Percentiles rank a stretch among this genome's conserved stretches.
phyloP scores from a whole-genome alignment of 2,113 vertebrate species.

The Otus sunia region DNA sequence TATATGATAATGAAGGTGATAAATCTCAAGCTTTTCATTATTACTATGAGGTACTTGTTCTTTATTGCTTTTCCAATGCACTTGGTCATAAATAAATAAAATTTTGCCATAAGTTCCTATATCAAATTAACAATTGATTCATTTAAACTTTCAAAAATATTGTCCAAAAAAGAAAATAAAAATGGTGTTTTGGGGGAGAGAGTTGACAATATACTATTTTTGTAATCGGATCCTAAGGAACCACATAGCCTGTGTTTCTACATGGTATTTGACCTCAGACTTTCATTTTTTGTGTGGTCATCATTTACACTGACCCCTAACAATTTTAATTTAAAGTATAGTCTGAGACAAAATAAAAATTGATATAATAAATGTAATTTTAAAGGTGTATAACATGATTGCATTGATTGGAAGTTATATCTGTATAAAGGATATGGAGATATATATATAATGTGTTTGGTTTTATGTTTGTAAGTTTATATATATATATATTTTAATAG shows the following conservation, averaged over 20 bases:
- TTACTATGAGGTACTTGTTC: slow-evolving; percentile 85
- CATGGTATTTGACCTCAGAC: neutral
- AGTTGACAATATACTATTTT: neutral
- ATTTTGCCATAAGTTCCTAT: neutral
- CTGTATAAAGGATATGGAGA: neutral
- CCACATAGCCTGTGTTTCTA: neutral
- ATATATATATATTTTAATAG: neutral
- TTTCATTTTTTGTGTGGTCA: neutral
- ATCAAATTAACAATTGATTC: neutral
- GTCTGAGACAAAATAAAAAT: neutral
- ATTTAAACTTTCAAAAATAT: neutral
- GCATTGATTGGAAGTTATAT: neutral
- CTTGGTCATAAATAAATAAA: neutral
- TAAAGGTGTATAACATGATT: neutral
- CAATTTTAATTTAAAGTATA: neutral
- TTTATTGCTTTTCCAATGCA: neutral
- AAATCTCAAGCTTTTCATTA: slow-evolving; percentile 96
- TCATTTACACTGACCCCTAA: neutral
- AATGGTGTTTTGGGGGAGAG: neutral
- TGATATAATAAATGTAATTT: neutral
- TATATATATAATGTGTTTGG: neutral
- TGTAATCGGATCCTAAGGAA: neutral
- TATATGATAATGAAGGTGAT: slow-evolving; percentile 89
- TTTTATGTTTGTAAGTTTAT: neutral
- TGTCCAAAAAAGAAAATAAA: neutral